A percentile compares a stretch with the other conserved stretches of the same genome.
Evolutionary conservation across 2,888 invertebrate species (phyloP).

Genomic region (Laothoe populi): DNA sequence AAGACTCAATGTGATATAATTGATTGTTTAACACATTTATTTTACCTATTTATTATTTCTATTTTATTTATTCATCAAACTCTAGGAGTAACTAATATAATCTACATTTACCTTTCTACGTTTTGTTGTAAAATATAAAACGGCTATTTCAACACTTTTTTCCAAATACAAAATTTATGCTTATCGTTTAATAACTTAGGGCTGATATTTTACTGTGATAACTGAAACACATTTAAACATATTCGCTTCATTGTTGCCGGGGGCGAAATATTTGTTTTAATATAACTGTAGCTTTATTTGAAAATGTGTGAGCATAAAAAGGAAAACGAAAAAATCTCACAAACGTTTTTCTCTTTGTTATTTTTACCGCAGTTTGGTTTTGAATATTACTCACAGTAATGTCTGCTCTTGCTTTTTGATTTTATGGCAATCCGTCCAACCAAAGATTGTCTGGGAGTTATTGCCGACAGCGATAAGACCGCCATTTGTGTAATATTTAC

Average conservation of each 20-base stretch:
- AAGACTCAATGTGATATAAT: too few species aligned
- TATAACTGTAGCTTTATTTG: not conserved
- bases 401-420: not conserved
- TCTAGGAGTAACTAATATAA: too few species aligned
- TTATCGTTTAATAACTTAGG: not conserved
- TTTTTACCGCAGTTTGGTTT: not conserved
- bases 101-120: too few species aligned
- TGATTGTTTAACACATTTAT: too few species aligned
- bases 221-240: not conserved
- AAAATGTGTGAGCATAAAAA: not conserved
- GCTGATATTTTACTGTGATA: not conserved
- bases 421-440: not conserved
- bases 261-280: not conserved
- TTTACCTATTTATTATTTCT: too few species aligned
- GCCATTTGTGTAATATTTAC: not conserved
- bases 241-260: not conserved
- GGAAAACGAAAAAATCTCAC: not conserved
- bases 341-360: not conserved
- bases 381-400: slow-evolving; percentile 7
- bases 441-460: slow-evolving; percentile 15
- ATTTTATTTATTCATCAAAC: too few species aligned
- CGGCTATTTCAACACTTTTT: too few species aligned
- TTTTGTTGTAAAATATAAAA: too few species aligned
- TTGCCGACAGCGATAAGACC: slow-evolving; percentile 10
- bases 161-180: not conserved